phyloP scores from a whole-genome alignment of 2,888 invertebrate species.

The Dastarcus helophoroides region DNA sequence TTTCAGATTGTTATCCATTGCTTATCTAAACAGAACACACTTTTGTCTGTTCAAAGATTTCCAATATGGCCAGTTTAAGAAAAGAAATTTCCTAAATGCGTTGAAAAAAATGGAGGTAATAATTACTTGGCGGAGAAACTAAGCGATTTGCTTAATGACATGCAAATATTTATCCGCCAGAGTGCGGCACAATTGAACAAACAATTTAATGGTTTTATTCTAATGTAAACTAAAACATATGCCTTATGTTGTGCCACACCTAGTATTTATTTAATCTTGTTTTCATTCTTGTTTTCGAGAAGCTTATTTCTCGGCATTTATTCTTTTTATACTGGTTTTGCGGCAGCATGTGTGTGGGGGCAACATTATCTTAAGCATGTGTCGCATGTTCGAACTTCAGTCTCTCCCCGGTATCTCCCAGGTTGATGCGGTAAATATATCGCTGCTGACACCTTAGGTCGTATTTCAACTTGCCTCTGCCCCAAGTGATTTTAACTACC shows the following conservation, averaged over 20 bases:
- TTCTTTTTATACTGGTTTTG: conserved; percentile 19
- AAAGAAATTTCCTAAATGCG: too few species aligned
- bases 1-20: too few species aligned
- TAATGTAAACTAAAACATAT: conserved; percentile 20
- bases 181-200: too few species aligned
- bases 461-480: conserved; percentile 1
- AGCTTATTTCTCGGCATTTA: conserved; percentile 14
- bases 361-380: conserved; percentile 25
- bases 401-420: conserved; percentile 19
- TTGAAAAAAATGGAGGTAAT: too few species aligned
- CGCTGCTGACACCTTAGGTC: background rate
- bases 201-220: conserved; percentile 13
- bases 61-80: too few species aligned
- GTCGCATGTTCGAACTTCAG: conserved; percentile 16
- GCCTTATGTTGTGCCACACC: conserved; percentile 23
- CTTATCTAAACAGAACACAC: too few species aligned
- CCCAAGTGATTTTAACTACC: conserved; percentile 3
- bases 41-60: too few species aligned
- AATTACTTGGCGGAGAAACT: too few species aligned
- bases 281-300: conserved; percentile 25
- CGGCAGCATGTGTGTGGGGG: conserved; percentile 21
- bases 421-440: conserved; percentile 7
- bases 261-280: conserved; percentile 28
- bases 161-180: too few species aligned
- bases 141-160: too few species aligned